Evolutionary conservation across 2,888 invertebrate species (phyloP).

Genomic region (Onchidella celtica): DNA sequence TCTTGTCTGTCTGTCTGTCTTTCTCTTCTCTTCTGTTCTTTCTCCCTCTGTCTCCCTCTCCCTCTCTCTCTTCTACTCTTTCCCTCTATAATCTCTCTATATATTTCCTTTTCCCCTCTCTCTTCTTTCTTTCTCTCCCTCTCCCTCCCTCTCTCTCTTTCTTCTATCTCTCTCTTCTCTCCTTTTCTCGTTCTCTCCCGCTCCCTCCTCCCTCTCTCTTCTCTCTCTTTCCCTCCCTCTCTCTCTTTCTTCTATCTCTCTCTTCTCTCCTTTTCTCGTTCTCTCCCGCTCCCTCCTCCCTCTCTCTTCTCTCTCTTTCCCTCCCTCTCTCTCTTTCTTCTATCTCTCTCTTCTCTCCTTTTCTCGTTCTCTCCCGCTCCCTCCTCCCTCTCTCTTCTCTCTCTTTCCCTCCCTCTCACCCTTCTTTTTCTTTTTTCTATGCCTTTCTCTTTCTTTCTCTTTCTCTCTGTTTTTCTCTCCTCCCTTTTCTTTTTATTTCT

Average conservation of each 20-base stretch:
- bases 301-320: not conserved
- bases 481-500: not conserved
- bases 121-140: too few species aligned
- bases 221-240: too few species aligned
- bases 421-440: not conserved
- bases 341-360: not conserved
- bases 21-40: not conserved
- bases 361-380: not conserved
- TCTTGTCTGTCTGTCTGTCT: not conserved
- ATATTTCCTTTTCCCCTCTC: too few species aligned
- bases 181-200: too few species aligned
- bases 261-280: not conserved
- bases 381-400: not conserved
- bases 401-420: not conserved
- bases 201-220: too few species aligned
- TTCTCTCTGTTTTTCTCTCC: not conserved
- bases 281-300: not conserved
- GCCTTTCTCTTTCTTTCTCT: not conserved
- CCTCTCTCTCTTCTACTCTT: slow-evolving; percentile 11
- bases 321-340: not conserved
- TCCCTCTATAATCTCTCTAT: too few species aligned
- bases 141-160: too few species aligned
- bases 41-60: not conserved
- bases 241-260: not conserved
- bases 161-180: too few species aligned